phyloP scores from a whole-genome alignment of 2,113 vertebrate species.

The Rhea pennata region DNA sequence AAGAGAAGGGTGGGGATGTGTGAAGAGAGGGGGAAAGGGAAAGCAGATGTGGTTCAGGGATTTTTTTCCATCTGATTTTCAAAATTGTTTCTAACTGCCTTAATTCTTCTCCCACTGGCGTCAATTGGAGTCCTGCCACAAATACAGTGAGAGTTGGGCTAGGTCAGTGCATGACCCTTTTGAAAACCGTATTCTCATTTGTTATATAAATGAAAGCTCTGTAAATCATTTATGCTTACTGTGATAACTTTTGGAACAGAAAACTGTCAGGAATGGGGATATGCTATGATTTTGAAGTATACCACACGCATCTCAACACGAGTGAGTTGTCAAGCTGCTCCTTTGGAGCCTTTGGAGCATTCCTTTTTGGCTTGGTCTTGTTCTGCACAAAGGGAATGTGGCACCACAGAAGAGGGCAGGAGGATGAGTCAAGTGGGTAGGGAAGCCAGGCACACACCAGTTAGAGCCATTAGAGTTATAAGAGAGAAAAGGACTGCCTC shows the following conservation, averaged over 20 bases:
- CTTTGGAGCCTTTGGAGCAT: neutral
- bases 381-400: neutral
- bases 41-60: conserved; percentile 1
- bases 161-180: neutral
- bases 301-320: neutral
- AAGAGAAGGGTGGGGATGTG: neutral
- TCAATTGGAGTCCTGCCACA: neutral
- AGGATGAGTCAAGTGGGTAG: neutral
- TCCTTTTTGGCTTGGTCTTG: neutral
- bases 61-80: conserved; percentile 6
- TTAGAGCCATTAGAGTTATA: neutral
- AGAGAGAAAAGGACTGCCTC: neutral
- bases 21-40: neutral
- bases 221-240: neutral
- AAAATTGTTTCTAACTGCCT: neutral
- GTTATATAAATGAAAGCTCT: neutral
- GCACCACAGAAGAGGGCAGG: neutral
- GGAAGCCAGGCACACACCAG: neutral
- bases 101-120: neutral
- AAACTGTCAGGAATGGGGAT: neutral
- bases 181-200: conserved; percentile 7
- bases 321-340: neutral
- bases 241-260: neutral
- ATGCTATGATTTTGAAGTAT: neutral
- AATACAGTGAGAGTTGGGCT: neutral